These are phyloP conservation scores for Pitangus sulphuratus DNA, from an alignment of 2,797 vertebrate genomes.

Conservation along the genomic window DNA sequence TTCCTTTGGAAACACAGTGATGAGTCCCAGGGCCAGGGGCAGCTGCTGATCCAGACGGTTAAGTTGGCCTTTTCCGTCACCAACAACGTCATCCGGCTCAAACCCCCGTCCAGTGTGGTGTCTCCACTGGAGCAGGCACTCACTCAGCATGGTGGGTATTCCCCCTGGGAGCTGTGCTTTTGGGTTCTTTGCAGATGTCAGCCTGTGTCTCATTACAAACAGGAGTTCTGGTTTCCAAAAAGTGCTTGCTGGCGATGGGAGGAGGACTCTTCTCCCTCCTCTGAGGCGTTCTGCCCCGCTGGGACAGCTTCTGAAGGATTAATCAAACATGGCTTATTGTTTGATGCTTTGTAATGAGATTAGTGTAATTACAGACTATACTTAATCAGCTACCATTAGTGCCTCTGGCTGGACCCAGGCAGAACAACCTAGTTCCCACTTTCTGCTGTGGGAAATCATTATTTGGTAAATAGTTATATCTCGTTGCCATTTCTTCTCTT, in stretches of 20 bases:
- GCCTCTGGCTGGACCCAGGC: not conserved
- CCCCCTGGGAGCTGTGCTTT: not conserved
- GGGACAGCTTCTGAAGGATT: not conserved
- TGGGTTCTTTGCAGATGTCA: not conserved
- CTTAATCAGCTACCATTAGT: not conserved
- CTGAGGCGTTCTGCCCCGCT: not conserved
- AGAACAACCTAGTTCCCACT: not conserved
- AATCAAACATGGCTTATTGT: not conserved
- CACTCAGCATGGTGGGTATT: constrained; percentile 88
- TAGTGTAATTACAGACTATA: not conserved
- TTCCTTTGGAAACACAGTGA: constrained; percentile 76
- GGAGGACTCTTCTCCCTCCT: not conserved
- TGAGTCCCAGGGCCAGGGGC: constrained; percentile 91
- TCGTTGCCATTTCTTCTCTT: not conserved
- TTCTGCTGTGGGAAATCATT: not conserved
- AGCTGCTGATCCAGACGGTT: constrained; percentile 95
- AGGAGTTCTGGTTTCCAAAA: not conserved
- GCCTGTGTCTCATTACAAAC: not conserved
- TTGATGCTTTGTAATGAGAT: not conserved
- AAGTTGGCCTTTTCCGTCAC: constrained; percentile 96
- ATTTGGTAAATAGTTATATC: not conserved
- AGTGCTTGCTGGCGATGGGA: not conserved
- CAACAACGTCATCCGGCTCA: constrained; percentile 95
- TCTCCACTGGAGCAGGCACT: constrained; percentile 95
- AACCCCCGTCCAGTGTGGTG: constrained; percentile 87